Evolutionary conservation across 2,113 vertebrate species (phyloP), one percentile per base, ranked within the genome.

Genomic region (Sinocyclocheilus rhinocerous): DNA sequence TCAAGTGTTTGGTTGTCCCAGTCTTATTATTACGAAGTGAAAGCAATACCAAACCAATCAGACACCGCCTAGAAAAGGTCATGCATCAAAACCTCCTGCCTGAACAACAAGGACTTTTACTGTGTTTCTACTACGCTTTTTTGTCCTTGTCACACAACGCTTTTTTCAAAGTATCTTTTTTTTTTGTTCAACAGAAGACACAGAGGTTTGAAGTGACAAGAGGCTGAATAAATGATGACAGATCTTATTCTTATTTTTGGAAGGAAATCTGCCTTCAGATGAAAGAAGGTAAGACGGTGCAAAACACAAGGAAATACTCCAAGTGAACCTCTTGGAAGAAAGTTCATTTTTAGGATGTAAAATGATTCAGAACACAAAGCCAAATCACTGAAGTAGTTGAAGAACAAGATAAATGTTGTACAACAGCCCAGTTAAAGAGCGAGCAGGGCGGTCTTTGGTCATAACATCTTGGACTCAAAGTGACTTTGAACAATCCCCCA

Each of bases 171-270:
- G 1, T 6, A 42, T 42, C 10, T 1, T 73, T 42, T 36, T 69
- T 69, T 33, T 2, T 3, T 69, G 29, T 69, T 69, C 29, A 18
- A 69, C 63, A 16, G 26, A 29, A 33, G 15, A 36, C 24, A 65
- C 7, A 39, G 29, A 73, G 70, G 33, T 73, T 73, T n/a, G 36
- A 4, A 73, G 22, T n/a, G 36, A 73, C 70, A 73, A 22, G 33
- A 73, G 36, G 20, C 70, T 73, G 70, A 42, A 73, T 42, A 73
- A 73, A 73, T 42, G 18, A 73, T 22, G 33, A 73, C 70, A 73
- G 36, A 13, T 42, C 33, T 72, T 72, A 18, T 61, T 42, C 33
- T 72, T 72, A 18, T 61, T 61, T 55, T 61, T 61, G 57, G 8
- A n/a, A 20, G 57, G 57, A 61, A 36, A 69, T 65, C 24, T 26